Evolutionary conservation across 1,140 invertebrate species (phyloP).

Genomic region (Phocides pigmalion): DNA sequence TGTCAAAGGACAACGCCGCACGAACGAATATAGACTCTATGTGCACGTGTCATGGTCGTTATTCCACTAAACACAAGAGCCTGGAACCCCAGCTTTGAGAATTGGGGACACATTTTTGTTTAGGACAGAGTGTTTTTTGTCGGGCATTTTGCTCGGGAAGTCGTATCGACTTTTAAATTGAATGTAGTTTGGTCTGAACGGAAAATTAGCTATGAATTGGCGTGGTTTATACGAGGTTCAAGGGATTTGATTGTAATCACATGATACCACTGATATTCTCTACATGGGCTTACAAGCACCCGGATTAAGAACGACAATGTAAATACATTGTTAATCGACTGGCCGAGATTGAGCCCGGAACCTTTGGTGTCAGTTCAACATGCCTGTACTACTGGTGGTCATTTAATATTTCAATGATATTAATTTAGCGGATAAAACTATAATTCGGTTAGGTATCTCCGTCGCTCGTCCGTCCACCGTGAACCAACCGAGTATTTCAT

Average conservation of each 20-base stretch:
- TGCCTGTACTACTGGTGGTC: no score
- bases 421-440: no score
- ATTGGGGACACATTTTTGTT: constrained; percentile 41
- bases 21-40: constrained; percentile 25
- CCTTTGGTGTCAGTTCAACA: no score
- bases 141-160: constrained; percentile 38
- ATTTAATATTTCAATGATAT: no score
- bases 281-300: no score
- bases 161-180: constrained; percentile 39
- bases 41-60: constrained; percentile 10
- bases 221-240: not conserved
- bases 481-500: no score
- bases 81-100: constrained; percentile 27
- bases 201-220: constrained; percentile 16
- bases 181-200: constrained; percentile 35
- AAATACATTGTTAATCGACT: no score
- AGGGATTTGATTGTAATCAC: not conserved
- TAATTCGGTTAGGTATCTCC: no score
- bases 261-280: no score
- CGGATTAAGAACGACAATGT: no score
- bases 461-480: no score
- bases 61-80: constrained; percentile 15
- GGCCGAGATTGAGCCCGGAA: no score
- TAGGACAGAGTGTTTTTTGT: constrained; percentile 36
- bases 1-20: constrained; percentile 35